Evolutionary conservation across 2,888 invertebrate genomes (phyloP).

Genomic region (Eristalis intricaria): DNA sequence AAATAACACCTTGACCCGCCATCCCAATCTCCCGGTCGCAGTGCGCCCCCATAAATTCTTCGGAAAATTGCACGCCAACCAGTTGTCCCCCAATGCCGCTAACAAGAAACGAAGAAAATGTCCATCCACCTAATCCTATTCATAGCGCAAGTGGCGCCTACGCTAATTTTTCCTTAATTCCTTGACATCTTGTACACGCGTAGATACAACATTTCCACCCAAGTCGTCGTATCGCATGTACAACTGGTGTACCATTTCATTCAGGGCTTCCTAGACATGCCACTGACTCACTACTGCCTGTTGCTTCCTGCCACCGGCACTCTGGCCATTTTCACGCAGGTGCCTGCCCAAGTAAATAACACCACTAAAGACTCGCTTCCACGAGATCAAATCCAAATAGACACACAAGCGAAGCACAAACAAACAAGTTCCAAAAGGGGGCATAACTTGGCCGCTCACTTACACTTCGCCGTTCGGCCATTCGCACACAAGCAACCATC

Average conservation of each 20-base stretch:
- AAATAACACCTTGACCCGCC: background rate
- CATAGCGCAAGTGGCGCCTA: constrained; percentile 35
- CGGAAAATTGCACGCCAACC: background rate
- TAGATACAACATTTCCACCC: background rate
- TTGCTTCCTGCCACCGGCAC: constrained; percentile 49
- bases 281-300: constrained; percentile 34
- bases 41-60: background rate
- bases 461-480: background rate
- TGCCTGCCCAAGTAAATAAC: constrained; percentile 42
- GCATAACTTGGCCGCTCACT: constrained; percentile 26
- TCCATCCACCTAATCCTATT: background rate
- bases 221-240: background rate
- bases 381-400: constrained; percentile 6
- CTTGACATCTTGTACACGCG: background rate
- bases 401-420: background rate
- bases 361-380: constrained; percentile 2
- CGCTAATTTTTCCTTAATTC: constrained; percentile 5
- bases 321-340: constrained; percentile 66
- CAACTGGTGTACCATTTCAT: constrained; percentile 9
- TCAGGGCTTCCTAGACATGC: constrained; percentile 20
- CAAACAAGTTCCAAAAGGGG: constrained; percentile 29
- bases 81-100: background rate
- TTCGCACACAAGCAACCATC: constrained; percentile 10
- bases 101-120: background rate
- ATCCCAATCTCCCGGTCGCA: background rate